Base-by-base conservation (phyloP, 1,140 invertebrate genomes). In the Eurosta solidaginis region DNA sequence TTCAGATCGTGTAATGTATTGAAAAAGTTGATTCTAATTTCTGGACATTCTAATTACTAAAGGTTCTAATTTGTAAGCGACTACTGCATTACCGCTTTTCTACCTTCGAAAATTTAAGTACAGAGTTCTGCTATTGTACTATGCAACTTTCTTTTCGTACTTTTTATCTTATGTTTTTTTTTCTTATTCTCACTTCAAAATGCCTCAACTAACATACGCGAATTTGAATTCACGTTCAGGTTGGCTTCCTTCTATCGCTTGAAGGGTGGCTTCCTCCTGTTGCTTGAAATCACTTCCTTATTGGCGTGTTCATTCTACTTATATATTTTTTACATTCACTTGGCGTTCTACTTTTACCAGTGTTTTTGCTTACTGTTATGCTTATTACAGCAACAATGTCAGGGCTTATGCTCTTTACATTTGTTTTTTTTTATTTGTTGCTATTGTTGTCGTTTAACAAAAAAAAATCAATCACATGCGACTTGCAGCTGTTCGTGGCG, bases 241-340 rank as follows among this genome's bases (percentile, higher is more conserved):
- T 59, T 59, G n/a, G n/a, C n/a, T n/a, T n/a, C n/a, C n/a, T 63
- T 14, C 27, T 36, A 27, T 9, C 17, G 54, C 17, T 3, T 68
- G 59, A 36, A 68, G 40, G 59, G 3, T 17, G 22, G 12, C 2
- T 12, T 20, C 59, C 40, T 68, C 59, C 59, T 63, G 59, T 63
- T 63, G 59, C 59, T 47, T 47, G 45, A 36, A 14, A 52, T 6
- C 54, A 63, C 54, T 68, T 40, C 59, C 59, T 68, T 68, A 36
- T 68, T 14, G 9, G 14, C 17, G 33, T 9, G 33, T 36, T 36
- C 27, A 54, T n/a, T 59, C n/a, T 59, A 33, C 52, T 0, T n/a
- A n/a, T n/a, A n/a, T n/a, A n/a, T n/a, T n/a, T 17, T n/a, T 40
- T 68, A 20, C 22, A 20, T 47, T 47, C 45, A 17, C 12, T 47